Base-by-base conservation (phyloP, 1,140 invertebrate species). In the Listronotus oregonensis region DNA sequence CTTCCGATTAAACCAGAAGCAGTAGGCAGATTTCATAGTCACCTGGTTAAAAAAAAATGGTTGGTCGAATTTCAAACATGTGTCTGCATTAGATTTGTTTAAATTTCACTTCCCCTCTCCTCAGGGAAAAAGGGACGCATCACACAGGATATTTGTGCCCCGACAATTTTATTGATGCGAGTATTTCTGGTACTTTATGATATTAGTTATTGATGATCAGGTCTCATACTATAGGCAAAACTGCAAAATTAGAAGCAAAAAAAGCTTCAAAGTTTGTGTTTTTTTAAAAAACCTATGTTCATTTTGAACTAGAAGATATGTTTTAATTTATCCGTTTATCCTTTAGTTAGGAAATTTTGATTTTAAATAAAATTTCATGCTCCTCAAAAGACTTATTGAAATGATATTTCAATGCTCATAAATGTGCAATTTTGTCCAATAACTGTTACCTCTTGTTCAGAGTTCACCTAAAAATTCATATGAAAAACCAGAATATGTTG, bases 391-490 rank as follows among this genome's bases (percentile, higher is more conserved):
- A 46, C 17, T 46, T 46, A 14, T 17, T 17, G n/a, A 46, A 17
- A 46, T 46, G 43, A 46, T n/a, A 50, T 50, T 12, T 2, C 12
- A 50, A 21, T 15, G 15, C 21, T 21, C 15, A 18, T 21, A 31
- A 18, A 18, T 50, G 47, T 50, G 47, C 47, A 50, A 50, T 50
- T 50, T 50, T 50, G 47, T 50, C 47, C 47, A 50, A 10, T 50
- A 50, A 50, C 21, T 50, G 47, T 50, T 50, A 50, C 21, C n/a
- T 21, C 21, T 21, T 18, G 21, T 46, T 18, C 18, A 7, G 15
- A 50, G 15, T 18, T 31, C 18, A 21, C 21, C 5, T 3, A 50
- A 50, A 18, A 50, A 27, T 31, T 31, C 5, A 50, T n/a, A 50
- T 17, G 34, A 12, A 37, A 37, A 37, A 37, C 21, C 21, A 27